A percentile compares a stretch with the other conserved stretches of the same genome.
Evolutionary conservation across 64 coral and sea anemone species (phyloP).

Genomic region (Trachythela sp.): DNA sequence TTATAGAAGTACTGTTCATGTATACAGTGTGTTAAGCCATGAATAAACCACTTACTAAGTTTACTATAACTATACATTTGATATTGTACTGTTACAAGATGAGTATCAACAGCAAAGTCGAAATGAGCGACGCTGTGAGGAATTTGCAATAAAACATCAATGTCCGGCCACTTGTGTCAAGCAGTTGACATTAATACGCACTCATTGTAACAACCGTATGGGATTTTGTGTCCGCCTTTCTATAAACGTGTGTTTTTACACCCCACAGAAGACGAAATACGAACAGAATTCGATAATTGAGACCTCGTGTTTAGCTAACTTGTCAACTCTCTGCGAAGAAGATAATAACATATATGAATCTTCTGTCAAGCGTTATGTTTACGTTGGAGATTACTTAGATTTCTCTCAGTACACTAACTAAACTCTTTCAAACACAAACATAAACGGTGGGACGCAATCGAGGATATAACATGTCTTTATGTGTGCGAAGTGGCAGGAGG

Average conservation of each 20-base stretch:
- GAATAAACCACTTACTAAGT: background rate
- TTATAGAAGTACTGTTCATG: background rate
- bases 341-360: slow-evolving; percentile 10
- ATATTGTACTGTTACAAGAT: background rate
- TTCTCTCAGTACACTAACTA: background rate
- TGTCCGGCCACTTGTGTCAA: background rate
- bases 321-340: slow-evolving; percentile 20
- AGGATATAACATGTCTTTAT: background rate
- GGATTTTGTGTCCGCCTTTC: background rate
- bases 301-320: background rate
- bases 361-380: slow-evolving; percentile 7
- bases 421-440: slow-evolving; percentile 21
- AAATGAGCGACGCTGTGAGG: background rate
- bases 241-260: background rate
- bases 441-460: background rate
- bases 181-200: background rate
- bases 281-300: slow-evolving; percentile 4
- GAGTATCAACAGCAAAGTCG: background rate
- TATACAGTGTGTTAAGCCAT: background rate
- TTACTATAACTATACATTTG: background rate
- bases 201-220: background rate
- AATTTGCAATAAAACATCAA: background rate
- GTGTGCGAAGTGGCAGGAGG: background rate
- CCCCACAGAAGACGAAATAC: background rate
- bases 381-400: slow-evolving; percentile 26